Base-by-base conservation (phyloP, 1,140 invertebrate genomes). In the Agraylea sexmaculata region DNA sequence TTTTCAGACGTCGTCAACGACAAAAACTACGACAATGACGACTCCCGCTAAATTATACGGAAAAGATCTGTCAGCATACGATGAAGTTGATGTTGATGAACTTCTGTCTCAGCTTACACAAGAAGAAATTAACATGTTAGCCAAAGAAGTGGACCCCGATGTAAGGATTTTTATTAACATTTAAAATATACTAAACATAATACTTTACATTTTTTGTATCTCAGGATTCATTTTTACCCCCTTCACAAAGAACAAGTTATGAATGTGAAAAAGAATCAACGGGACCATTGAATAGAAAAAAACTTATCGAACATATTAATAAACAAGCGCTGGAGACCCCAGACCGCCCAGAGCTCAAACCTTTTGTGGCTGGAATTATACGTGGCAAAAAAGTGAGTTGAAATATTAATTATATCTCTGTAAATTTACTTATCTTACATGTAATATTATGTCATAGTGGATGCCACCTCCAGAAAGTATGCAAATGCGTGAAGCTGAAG, bases 141-240 rank as follows among this genome's bases (percentile, higher is more conserved):
- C 92, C 51, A 92, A 90, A 69, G 94, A 99, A 77, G 92, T 98
- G 44, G 95, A 99, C 74, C 94, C 95, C 50, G 94, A 99, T 76
- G 93, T 97, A 73, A 91, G 88, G 75, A n/a, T n/a, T n/a, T n/a
- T n/a, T n/a, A n/a, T n/a, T n/a, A 18, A 31, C 10, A 40, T 29
- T 30, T 17, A 20, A 33, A 20, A 33, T 32, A 23, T 37, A 25
- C 27, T n/a, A n/a, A n/a, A n/a, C n/a, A n/a, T n/a, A n/a, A n/a
- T 37, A 22, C 17, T 8, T 20, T 19, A 42, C 1, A 12, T 19
- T 42, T 33, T 34, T 25, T 42, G 16, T 39, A 46, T 72, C 73
- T 10, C 60, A 99, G 93, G 95, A 99, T 68, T 83, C 84, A 51
- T 81, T 96, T 62, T 75, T 99, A 59, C 95, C 95, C 41, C 91